Base-by-base conservation (phyloP, 2,888 invertebrate genomes). In the Nemapogon koenigi region DNA sequence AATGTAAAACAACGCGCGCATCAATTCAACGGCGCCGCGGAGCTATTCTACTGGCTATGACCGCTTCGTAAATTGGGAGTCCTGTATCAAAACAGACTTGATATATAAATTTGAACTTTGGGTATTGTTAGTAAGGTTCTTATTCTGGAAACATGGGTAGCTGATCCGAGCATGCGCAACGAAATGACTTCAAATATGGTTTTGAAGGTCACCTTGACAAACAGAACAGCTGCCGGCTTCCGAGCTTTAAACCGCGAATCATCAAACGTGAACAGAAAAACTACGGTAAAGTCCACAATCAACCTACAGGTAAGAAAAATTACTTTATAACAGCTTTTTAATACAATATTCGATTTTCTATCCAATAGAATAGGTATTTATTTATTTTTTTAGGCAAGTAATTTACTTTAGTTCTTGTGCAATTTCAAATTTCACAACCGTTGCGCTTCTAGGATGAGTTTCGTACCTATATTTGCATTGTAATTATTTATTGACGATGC, bases 141-240 rank as follows among this genome's bases (percentile, higher is more conserved):
- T 49, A 57, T 63, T 64, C 22, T 38, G 33, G 40, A 38, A 43
- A 29, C 25, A 19, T 36, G 25, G 15, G 35, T 38, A 41, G 49
- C 51, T 49, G 46, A 57, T 60, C 59, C 49, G 65, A 53, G 59
- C 72, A 70, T 75, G 73, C 73, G 72, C 69, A 51, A 51, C 61
- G 55, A 50, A 53, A 59, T 51, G 52, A 58, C 57, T 50, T 59
- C 60, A 60, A 58, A 66, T 66, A 59, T 49, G 52, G 53, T 50
- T 43, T 49, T 62, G 63, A 71, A 73, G 73, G 75, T 75, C 68
- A 75, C 73, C 73, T 73, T 72, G 64, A 59, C 28, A 17, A 37
- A 37, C 17, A 11, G 10, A 28, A 8, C 28, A 14, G 19, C 27
- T 14, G 29, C 37, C 37, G 37, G 37, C 28, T 22, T 22, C n/a